phyloP scores from a whole-genome alignment of 2,797 vertebrate species.

The Anableps anableps region DNA sequence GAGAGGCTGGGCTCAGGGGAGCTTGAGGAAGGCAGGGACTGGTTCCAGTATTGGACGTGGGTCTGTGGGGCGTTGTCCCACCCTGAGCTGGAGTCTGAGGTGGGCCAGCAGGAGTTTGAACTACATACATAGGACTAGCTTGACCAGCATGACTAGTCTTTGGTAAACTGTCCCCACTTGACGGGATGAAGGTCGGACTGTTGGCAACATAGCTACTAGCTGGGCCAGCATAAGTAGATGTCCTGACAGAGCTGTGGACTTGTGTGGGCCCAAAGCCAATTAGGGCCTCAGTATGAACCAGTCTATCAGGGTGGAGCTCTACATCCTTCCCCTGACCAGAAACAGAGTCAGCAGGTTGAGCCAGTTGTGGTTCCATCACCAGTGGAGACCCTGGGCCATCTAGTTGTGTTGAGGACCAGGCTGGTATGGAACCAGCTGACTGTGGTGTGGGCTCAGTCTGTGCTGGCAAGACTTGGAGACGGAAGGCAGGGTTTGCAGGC shows the following conservation, averaged over 20 bases:
- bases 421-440: not conserved
- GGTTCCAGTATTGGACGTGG: conserved; percentile 23
- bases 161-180: conserved; percentile 19
- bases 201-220: conserved; percentile 24
- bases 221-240: conserved; percentile 51
- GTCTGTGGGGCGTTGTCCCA: conserved; percentile 3
- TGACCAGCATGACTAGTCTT: conserved; percentile 66
- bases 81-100: conserved; percentile 38
- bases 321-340: conserved; percentile 29
- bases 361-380: not conserved
- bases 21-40: conserved; percentile 13
- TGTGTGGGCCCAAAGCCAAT: conserved; percentile 6
- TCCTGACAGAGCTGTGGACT: conserved; percentile 18
- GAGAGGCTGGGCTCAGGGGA: conserved; percentile 21
- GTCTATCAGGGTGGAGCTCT: conserved; percentile 5
- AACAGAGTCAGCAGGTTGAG: not conserved
- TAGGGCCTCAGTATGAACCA: conserved; percentile 6
- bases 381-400: not conserved
- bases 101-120: conserved; percentile 39
- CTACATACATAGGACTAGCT: conserved; percentile 52
- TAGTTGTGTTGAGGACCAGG: not conserved
- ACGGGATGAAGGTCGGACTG: conserved; percentile 5
- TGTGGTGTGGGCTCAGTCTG: conserved; percentile 8
- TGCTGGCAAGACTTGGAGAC: conserved; percentile 13
- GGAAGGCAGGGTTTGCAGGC: conserved; percentile 23